Base-by-base conservation (phyloP, 23 tunicate genomes). In the Halocynthia roretzi region DNA sequence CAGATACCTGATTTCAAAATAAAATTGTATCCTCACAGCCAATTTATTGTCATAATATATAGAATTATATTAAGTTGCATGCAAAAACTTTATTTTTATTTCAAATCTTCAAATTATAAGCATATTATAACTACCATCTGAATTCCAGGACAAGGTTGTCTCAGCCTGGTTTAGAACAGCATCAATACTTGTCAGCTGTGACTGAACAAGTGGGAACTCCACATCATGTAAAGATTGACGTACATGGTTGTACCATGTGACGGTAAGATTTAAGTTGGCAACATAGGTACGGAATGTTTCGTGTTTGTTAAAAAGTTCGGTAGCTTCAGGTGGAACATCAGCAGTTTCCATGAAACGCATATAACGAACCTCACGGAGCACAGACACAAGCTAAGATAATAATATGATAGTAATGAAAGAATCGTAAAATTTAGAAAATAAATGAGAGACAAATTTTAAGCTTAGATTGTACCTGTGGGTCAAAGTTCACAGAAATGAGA, bases 361-460 rank as follows among this genome's bases (percentile, higher is more conserved):
- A 63, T 94, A 88, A 9, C 87, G 85, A 22, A 94, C 99, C 77
- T 94, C 99, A 0, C 95, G 87, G 7, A 94, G 78, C n/a, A 94
- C 99, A 10, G 99, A 95, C 7, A 87, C 94, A 71, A 94, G 90
- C 99, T 88, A 81, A 52, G 63, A 64, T 8, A 7, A 14, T 61
- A 62, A 22, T 9, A 20, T 63, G 44, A n/a, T 63, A 60, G 2
- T n/a, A 2, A 14, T 14, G 15, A 49, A 72, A 44, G 14, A 4
- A 19, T 10, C 4, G 19, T 51, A 50, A 14, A 10, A 11, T 17
- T 14, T 65, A 77, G 14, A 4, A 12, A 11, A 21, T 1, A 66
- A 17, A 76, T 10, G 12, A 1, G 44, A 12, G 22, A 15, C 17
- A 66, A 10, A 10, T 78, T 48, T 21, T 4, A 15, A 64, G 15